phyloP scores from a whole-genome alignment of 2,888 invertebrate species.

The Lepidochitona cinerea region DNA sequence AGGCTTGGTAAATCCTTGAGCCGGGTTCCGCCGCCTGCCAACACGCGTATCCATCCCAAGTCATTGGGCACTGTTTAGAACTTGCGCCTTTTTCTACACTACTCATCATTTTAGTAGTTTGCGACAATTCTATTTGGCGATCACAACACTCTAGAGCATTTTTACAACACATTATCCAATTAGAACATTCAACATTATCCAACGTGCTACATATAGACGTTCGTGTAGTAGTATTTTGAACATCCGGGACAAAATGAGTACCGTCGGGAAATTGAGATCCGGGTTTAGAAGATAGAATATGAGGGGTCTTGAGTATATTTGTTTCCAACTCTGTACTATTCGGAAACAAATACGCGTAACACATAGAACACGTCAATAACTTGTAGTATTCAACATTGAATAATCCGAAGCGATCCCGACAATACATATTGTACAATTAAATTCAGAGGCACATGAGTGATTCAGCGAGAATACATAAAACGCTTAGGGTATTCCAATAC shows the following conservation, averaged over 20 bases:
- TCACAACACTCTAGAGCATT: constrained; percentile 41
- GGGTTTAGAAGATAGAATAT: background rate
- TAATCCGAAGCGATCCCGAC: constrained; percentile 37
- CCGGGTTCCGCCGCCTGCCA: constrained; percentile 43
- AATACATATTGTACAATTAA: no score
- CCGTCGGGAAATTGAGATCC: background rate
- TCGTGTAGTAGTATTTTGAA: constrained; percentile 32
- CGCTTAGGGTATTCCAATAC: no score
- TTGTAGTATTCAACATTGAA: constrained; percentile 31
- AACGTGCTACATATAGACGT: constrained; percentile 33
- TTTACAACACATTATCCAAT: constrained; percentile 45
- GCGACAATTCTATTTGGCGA: constrained; percentile 26
- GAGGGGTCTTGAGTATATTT: background rate
- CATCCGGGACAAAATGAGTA: constrained; percentile 24
- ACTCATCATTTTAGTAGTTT: background rate
- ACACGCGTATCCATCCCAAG: constrained; percentile 58
- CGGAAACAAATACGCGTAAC: constrained; percentile 46
- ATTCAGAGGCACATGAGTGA: no score
- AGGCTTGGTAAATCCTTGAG: constrained; percentile 49
- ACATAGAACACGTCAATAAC: constrained; percentile 41
- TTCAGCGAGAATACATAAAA: no score
- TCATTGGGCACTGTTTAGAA: constrained; percentile 38
- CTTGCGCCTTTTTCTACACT: background rate
- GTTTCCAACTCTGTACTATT: constrained; percentile 6
- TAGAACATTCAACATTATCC: constrained; percentile 31